Evolutionary conservation across 2,113 vertebrate species (phyloP).

Genomic region (Nerophis lumbriciformis): DNA sequence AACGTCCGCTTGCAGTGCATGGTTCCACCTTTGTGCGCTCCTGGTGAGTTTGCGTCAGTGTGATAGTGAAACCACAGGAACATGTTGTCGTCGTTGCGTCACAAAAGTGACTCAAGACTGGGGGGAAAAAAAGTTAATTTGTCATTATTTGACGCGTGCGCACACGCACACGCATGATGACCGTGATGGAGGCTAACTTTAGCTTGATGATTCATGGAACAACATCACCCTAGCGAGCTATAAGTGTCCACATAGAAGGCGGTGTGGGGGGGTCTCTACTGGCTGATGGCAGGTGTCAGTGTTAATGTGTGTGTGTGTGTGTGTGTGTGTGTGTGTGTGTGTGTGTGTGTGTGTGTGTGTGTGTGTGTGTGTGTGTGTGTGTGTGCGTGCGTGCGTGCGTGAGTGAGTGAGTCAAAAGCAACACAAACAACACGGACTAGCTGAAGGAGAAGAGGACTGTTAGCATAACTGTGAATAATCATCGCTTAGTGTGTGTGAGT

Average conservation of each 20-base stretch:
- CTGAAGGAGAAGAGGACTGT: constrained; percentile 49
- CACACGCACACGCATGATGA: constrained; percentile 19
- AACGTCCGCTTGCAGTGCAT: too few species aligned
- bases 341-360: constrained; percentile 3
- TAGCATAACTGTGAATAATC: constrained; percentile 64
- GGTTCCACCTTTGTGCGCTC: constrained; percentile 1
- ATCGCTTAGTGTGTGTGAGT: constrained; percentile 33
- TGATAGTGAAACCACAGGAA: background rate
- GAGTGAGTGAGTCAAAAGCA: constrained; percentile 56
- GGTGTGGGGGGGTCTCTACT: constrained; percentile 29
- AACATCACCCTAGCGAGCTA: constrained; percentile 58
- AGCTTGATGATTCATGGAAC: constrained; percentile 59
- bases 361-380: constrained; percentile 4
- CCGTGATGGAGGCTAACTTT: constrained; percentile 47
- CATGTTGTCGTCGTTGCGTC: background rate
- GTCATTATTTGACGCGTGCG: background rate
- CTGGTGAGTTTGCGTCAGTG: background rate
- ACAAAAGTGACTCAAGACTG: constrained; percentile 6
- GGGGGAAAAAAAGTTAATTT: background rate
- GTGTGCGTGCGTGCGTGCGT: constrained; percentile 18
- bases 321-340: constrained; percentile 42
- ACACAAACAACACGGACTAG: constrained; percentile 43
- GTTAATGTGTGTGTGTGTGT: constrained; percentile 21
- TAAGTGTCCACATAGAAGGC: constrained; percentile 54
- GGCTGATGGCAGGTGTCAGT: constrained; percentile 55